These are phyloP conservation scores for Tribolium madens DNA, from an alignment of 1,140 invertebrate genomes.

Conservation along the genomic window DNA sequence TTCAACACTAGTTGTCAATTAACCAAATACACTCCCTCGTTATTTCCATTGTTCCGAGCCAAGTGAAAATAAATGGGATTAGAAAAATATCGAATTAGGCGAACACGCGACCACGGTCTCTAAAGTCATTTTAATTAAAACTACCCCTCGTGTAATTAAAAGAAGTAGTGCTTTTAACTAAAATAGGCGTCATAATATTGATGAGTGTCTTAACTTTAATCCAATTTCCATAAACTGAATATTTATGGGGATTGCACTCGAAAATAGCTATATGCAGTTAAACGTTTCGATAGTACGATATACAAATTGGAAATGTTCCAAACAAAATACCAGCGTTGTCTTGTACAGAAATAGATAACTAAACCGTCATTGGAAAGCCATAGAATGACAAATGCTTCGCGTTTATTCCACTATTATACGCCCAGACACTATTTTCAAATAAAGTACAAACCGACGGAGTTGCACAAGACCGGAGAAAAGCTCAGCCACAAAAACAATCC, in stretches of 20 bases:
- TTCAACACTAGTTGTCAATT: conserved; percentile 29
- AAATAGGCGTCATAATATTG: not conserved
- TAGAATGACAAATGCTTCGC: conserved; percentile 59
- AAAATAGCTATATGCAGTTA: conserved; percentile 54
- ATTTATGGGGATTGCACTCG: conserved; percentile 56
- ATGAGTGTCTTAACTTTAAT: conserved; percentile 46
- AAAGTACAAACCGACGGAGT: conserved; percentile 6
- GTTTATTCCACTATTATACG: conserved; percentile 51
- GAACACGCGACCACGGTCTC: not conserved
- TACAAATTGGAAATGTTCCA: conserved; percentile 60
- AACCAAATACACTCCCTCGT: conserved; percentile 40
- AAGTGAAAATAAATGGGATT: conserved; percentile 1
- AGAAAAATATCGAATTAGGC: conserved; percentile 13
- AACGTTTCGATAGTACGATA: conserved; percentile 56
- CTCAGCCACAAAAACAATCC: not conserved
- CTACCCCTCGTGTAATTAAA: not conserved
- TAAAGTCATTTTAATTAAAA: conserved; percentile 2
- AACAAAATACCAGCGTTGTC: conserved; percentile 57
- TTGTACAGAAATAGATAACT: conserved; percentile 56
- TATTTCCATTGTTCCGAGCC: conserved; percentile 26
- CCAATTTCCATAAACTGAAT: conserved; percentile 53
- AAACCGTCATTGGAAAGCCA: conserved; percentile 59
- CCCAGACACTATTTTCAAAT: conserved; percentile 38
- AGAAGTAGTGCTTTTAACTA: no score
- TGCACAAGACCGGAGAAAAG: conserved; percentile 1